phyloP scores from a whole-genome alignment of 2,888 invertebrate species.

The Pollenia labialis region DNA sequence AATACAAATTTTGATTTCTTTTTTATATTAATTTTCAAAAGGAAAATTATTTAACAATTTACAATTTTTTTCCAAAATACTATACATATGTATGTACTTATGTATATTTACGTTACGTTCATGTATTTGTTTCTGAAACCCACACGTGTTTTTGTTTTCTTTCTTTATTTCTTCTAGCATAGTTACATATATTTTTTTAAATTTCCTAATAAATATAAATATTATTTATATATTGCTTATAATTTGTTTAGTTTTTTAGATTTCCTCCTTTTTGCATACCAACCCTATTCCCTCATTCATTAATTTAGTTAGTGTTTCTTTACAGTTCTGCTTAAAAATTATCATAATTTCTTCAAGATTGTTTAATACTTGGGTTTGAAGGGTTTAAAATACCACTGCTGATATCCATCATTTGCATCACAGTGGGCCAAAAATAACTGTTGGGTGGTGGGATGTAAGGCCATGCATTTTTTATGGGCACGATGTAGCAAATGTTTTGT shows the following conservation, averaged over 20 bases:
- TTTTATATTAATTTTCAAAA: constrained; percentile 32
- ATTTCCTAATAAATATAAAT: constrained; percentile 66
- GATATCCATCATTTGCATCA: constrained; percentile 93
- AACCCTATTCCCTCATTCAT: constrained; percentile 37
- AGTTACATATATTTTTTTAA: constrained; percentile 39
- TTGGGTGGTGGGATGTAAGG: constrained; percentile 91
- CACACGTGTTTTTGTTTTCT: constrained; percentile 24
- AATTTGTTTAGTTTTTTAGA: constrained; percentile 41
- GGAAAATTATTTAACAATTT: constrained; percentile 40
- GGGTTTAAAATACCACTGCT: constrained; percentile 94
- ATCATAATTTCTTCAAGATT: constrained; percentile 32
- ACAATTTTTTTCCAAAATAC: constrained; percentile 48
- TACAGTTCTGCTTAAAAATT: constrained; percentile 5
- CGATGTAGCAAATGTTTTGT: constrained; percentile 90
- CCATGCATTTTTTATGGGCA: constrained; percentile 91
- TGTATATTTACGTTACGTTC: no score
- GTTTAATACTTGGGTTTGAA: constrained; percentile 87
- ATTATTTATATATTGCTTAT: constrained; percentile 67
- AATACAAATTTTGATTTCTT: constrained; percentile 62
- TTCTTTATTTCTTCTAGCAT: constrained; percentile 29
- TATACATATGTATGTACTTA: not conserved
- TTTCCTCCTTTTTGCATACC: constrained; percentile 27
- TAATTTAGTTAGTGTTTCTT: constrained; percentile 14
- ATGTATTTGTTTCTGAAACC: constrained; percentile 59
- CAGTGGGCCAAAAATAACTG: constrained; percentile 92